Evolutionary conservation across 2,888 invertebrate genomes (phyloP), one percentile per base, ranked within the genome.

Genomic region (Sphaerophoria taeniata): DNA sequence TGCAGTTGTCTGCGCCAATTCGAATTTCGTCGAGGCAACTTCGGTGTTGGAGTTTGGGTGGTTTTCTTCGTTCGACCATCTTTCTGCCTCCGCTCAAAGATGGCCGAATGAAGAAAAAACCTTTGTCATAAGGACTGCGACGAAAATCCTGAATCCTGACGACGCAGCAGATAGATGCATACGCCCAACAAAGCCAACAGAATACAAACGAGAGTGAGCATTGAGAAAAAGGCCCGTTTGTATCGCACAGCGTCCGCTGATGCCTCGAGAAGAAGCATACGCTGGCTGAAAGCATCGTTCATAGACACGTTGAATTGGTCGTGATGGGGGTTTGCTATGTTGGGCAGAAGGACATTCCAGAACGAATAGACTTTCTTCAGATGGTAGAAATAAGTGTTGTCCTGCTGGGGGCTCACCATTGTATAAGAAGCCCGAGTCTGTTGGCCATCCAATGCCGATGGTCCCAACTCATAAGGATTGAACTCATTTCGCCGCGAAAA

Each of bases 211-310:
- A 92, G 84, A 0, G 88, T 88, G 2, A 92, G 84, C 91, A 92
- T 90, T 4, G 91, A 90, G 80, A 91, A 92, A 77, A 92, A 92
- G 0, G 92, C 92, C 70, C 92, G 91, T 4, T 91, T 91, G 79
- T 91, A 92, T 24, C 92, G 91, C 5, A 89, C 88, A 0, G 90
- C 91, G 87, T 91, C 91, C 1, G 91, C 90, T 34, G 89, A 89
- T 5, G 90, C 91, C 72, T 91, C 91, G 87, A 90, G 72, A 1
- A 90, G 83, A 0, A 89, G 88, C 4, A 90, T 85, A 5, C 89
- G 88, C 36, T 91, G 90, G 0, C 89, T 89, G 11, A 90, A 77
- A 3, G 85, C 79, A 5, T 90, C 89, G 7, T 88, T 87, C 0
- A 74, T 11, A 0, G 75, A 81, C 1, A 80, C 69, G 7, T 87